Conservation (phyloP, 2,113 vertebrate genomes). For the Clarias batrachus region DNA sequence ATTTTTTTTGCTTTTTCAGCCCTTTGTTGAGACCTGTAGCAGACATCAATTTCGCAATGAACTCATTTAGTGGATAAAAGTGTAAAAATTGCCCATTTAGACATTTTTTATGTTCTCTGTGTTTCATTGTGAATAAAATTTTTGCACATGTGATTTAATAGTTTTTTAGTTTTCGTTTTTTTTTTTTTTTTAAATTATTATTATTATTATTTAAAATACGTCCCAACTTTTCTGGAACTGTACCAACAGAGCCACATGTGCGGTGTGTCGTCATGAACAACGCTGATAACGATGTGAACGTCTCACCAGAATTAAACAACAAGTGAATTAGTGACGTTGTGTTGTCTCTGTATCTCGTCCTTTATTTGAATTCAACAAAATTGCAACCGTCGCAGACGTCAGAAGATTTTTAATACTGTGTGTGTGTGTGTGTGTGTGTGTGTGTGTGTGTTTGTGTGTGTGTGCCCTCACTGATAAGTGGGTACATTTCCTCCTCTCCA, state of each 20-base stretch:
- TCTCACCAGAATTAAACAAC: neutral
- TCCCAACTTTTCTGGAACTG: too few species aligned
- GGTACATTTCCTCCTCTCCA: slow-evolving; percentile 70
- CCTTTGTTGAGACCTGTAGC: too few species aligned
- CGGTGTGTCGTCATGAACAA: neutral
- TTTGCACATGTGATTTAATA: too few species aligned
- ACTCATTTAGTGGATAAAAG: too few species aligned
- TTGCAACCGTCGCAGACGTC: neutral
- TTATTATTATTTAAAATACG: too few species aligned
- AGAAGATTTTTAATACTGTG: neutral
- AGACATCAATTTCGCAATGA: too few species aligned
- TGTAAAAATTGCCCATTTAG: too few species aligned
- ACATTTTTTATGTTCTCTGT: too few species aligned
- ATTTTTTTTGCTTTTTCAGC: too few species aligned
- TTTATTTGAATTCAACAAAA: neutral
- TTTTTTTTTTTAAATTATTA: too few species aligned
- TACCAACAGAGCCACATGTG: neutral
- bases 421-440: neutral
- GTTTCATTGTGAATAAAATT: too few species aligned
- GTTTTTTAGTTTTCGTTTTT: too few species aligned
- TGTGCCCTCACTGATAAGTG: slow-evolving; percentile 74
- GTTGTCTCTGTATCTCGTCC: neutral
- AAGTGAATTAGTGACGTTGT: neutral
- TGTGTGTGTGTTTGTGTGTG: slow-evolving; percentile 2
- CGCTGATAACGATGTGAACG: neutral